Percentiles rank a stretch among this genome's conserved stretches.
phyloP scores from a whole-genome alignment of 2,113 vertebrate genomes.

The Psittacara wagleri region DNA sequence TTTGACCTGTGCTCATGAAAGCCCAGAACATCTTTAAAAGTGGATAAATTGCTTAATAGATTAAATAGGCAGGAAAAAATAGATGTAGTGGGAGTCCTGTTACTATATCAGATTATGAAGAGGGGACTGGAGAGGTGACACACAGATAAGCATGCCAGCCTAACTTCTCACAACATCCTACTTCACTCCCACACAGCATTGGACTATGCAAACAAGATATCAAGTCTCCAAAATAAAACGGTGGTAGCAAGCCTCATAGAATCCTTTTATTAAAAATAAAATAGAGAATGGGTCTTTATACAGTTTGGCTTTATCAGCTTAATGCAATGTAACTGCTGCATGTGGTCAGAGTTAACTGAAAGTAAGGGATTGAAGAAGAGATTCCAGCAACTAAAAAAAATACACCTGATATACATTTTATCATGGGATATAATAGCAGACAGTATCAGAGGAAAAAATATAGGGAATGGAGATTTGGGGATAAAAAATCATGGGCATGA shows the following conservation, averaged over 20 bases:
- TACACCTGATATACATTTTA: rapidly evolving
- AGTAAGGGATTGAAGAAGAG: not conserved
- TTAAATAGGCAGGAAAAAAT: not conserved
- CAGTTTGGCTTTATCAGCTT: not conserved
- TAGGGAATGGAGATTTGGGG: rapidly evolving
- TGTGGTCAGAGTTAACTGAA: not conserved
- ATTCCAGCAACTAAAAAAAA: not conserved
- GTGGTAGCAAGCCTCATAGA: not conserved
- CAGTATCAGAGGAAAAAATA: not conserved
- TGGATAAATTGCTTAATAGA: not conserved
- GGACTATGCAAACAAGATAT: not conserved
- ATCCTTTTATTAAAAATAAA: not conserved
- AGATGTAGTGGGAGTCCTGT: not conserved
- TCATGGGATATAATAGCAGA: not conserved
- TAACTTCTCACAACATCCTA: not conserved
- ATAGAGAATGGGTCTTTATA: not conserved
- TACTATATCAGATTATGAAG: not conserved
- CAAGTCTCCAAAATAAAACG: not conserved
- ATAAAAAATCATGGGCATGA: not conserved
- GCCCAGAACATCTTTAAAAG: not conserved
- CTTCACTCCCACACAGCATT: not conserved
- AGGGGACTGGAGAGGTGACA: not conserved
- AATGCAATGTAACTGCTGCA: not conserved
- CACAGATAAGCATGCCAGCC: not conserved
- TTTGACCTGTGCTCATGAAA: not conserved